phyloP scores from a whole-genome alignment of 2,888 invertebrate genomes.

The Coecobrya sp. region DNA sequence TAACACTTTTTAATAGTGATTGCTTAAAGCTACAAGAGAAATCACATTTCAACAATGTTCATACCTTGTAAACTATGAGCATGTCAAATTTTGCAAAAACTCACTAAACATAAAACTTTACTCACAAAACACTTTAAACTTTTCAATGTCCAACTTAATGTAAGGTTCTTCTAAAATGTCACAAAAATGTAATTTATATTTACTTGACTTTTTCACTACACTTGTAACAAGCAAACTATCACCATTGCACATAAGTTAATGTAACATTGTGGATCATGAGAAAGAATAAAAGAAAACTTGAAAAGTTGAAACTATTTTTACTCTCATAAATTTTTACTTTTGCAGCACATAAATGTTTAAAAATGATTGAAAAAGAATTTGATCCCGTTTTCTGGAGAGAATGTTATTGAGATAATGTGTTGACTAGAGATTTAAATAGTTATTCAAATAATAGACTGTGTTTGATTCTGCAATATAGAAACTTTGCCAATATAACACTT shows the following conservation, averaged over 20 bases:
- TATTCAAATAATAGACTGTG: too few relatives aligned
- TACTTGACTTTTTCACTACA: not conserved
- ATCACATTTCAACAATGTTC: not conserved
- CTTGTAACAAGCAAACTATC: not conserved
- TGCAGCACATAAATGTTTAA: too few relatives aligned
- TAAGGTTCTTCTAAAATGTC: not conserved
- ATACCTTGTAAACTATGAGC: not conserved
- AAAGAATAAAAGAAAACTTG: not conserved
- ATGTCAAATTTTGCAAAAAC: not conserved
- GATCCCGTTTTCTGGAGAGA: not conserved
- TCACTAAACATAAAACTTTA: not conserved
- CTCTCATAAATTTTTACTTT: too few relatives aligned
- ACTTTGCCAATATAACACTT: too few relatives aligned
- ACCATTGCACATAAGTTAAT: not conserved
- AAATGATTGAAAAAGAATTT: too few relatives aligned
- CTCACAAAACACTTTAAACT: not conserved
- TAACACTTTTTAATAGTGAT: too few relatives aligned
- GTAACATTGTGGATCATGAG: not conserved
- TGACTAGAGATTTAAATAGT: slow-evolving; percentile 33
- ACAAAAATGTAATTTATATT: not conserved
- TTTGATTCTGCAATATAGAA: too few relatives aligned
- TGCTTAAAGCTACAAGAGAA: too few relatives aligned
- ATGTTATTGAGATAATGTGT: not conserved
- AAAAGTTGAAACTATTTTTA: not conserved
- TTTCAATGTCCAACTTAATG: not conserved